phyloP scores from a whole-genome alignment of 2,888 invertebrate genomes.

The Ethmia dodecea region DNA sequence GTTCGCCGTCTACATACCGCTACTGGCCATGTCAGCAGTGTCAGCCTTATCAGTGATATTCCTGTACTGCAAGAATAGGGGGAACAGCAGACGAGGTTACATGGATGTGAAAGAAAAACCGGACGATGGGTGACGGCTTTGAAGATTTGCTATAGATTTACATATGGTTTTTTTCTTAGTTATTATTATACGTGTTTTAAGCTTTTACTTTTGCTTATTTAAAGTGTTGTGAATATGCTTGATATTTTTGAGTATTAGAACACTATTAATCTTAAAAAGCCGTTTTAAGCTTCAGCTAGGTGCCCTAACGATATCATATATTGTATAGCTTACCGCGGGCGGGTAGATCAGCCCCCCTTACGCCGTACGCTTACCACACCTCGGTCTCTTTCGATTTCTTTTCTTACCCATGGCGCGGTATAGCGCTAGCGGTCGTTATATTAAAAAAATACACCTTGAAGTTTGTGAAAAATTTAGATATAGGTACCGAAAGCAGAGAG shows the following conservation, averaged over 20 bases:
- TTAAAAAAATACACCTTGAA: no score
- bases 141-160: neutral
- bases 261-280: neutral
- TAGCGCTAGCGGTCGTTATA: no score
- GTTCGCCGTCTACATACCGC: conserved; percentile 44
- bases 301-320: no score
- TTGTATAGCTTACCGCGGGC: no score
- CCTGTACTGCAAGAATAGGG: conserved; percentile 53
- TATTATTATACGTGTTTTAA: neutral
- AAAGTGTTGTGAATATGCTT: neutral
- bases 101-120: conserved; percentile 61
- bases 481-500: no score
- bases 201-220: neutral
- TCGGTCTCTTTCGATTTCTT: no score
- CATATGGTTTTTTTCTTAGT: neutral
- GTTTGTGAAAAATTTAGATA: no score
- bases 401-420: no score
- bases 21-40: conserved; percentile 54
- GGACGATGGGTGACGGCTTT: conserved; percentile 14
- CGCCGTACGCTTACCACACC: no score
- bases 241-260: neutral
- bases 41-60: conserved; percentile 55
- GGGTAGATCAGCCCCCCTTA: no score
- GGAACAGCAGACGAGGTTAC: conserved; percentile 49
- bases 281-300: no score